Conservation (phyloP, 2,113 vertebrate species). For the Myanophis thanlyinensis region DNA sequence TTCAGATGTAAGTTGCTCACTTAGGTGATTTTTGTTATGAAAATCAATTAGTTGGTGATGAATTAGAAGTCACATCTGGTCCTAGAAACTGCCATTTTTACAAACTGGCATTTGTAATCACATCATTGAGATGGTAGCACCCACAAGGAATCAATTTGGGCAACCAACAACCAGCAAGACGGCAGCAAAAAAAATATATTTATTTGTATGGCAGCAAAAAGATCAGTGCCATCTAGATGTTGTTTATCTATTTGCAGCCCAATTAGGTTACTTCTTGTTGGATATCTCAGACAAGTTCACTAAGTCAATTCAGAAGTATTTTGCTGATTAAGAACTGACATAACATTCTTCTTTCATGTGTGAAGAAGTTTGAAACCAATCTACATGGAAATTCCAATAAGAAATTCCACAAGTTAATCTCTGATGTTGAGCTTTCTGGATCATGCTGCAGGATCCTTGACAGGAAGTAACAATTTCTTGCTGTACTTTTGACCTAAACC, state of each 20-base stretch:
- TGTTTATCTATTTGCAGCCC: neutral
- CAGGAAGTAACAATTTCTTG: neutral
- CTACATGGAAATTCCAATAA: neutral
- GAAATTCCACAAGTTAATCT: neutral
- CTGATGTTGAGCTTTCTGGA: neutral
- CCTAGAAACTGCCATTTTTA: neutral
- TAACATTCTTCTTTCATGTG: neutral
- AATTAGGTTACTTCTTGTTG: neutral
- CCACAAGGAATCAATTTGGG: neutral
- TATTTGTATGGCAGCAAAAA: too few species aligned
- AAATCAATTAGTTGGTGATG: neutral
- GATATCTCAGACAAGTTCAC: neutral
- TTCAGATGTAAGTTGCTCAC: neutral
- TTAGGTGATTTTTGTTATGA: neutral
- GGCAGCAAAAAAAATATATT: neutral
- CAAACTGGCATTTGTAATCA: neutral
- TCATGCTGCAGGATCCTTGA: neutral
- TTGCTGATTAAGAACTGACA: neutral
- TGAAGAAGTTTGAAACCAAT: neutral
- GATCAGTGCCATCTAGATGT: neutral
- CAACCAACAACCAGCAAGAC: neutral
- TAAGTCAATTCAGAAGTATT: neutral
- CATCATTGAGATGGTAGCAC: neutral
- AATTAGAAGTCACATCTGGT: neutral
- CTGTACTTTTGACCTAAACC: conserved; percentile 30